A percentile compares a stretch with the other conserved stretches of the same genome.
Evolutionary conservation across 2,113 vertebrate species (phyloP).

Genomic region (Callocephalon fimbriatum): DNA sequence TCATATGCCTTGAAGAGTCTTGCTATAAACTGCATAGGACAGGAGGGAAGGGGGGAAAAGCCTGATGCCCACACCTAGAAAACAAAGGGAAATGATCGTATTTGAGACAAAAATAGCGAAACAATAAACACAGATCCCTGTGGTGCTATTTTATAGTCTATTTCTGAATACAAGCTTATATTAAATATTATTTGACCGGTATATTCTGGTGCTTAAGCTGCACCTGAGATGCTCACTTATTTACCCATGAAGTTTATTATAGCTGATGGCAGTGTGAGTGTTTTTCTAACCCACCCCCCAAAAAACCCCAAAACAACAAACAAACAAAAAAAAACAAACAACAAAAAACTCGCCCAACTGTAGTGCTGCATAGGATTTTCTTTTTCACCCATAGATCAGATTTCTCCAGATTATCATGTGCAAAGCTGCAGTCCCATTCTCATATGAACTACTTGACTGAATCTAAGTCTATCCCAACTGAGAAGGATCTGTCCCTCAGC

Average conservation of each 20-base stretch:
- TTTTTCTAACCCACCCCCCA: neutral
- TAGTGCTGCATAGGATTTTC: neutral
- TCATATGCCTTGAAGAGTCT: neutral
- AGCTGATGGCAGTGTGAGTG: neutral
- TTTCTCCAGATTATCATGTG: neutral
- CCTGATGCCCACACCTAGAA: neutral
- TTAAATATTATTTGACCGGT: neutral
- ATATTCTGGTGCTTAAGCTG: neutral
- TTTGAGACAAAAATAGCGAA: neutral
- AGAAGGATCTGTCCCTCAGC: neutral
- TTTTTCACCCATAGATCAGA: neutral
- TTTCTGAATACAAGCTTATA: neutral
- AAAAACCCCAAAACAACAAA: neutral
- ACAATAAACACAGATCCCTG: neutral
- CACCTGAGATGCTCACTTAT: neutral
- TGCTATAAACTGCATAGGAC: neutral
- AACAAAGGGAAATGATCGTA: neutral
- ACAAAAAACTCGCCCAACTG: neutral
- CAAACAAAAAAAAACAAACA: rapidly evolving
- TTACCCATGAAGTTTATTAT: neutral
- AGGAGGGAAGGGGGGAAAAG: neutral
- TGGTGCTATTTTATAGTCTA: neutral
- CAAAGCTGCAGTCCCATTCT: neutral
- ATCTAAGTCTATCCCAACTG: neutral
- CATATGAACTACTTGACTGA: neutral